Percentiles rank a stretch among this genome's conserved stretches.
Evolutionary conservation across 2,113 vertebrate genomes (phyloP).

Genomic region (cat (Felis catus)): DNA sequence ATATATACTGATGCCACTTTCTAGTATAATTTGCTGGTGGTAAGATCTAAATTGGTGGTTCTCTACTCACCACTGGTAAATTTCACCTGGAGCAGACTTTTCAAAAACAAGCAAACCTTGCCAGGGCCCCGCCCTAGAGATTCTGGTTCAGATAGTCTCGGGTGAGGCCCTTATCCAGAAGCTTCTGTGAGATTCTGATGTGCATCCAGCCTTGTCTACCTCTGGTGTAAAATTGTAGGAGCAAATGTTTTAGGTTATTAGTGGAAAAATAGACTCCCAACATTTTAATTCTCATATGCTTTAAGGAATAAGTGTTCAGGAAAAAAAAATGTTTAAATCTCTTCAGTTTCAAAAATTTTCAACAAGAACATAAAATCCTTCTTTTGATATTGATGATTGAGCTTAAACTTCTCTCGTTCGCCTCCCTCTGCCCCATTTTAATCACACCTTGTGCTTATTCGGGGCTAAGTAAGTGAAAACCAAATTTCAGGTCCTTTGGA

Average conservation of each 20-base stretch:
- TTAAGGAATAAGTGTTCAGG: not conserved
- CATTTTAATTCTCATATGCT: not conserved
- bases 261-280: not conserved
- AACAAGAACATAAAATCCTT: not conserved
- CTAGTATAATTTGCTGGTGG: not conserved
- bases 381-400: not conserved
- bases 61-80: not conserved
- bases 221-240: not conserved
- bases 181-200: not conserved
- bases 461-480: not conserved
- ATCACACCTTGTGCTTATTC: not conserved
- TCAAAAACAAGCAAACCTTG: not conserved
- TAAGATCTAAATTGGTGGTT: not conserved
- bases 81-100: not conserved
- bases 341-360: not conserved
- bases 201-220: not conserved
- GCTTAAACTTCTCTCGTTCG: not conserved
- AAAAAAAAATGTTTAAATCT: not conserved
- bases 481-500: not conserved
- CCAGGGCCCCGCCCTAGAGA: too few relatives aligned
- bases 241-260: not conserved
- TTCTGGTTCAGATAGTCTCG: not conserved
- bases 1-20: not conserved
- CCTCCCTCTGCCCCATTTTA: not conserved
- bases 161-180: not conserved